Conservation (phyloP, 2,113 vertebrate species). For the Nerophis ophidion region DNA sequence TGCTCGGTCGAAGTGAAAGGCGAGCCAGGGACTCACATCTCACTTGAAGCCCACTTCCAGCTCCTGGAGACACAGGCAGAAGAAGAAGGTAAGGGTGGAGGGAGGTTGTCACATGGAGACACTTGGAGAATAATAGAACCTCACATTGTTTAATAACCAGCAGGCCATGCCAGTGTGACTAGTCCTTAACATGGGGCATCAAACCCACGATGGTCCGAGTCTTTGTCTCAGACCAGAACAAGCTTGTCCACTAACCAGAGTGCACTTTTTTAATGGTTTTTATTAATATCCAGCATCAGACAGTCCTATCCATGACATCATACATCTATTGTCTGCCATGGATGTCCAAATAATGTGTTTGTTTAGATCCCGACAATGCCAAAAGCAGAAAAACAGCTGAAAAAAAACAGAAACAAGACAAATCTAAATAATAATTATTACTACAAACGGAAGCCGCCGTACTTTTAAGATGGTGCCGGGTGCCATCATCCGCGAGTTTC, state of each 20-base stretch:
- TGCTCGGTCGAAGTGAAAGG: conserved; percentile 47
- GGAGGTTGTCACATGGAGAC: neutral
- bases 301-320: too few species aligned
- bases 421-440: too few species aligned
- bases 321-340: too few species aligned
- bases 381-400: too few species aligned
- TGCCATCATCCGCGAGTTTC: too few species aligned
- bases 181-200: conserved; percentile 52
- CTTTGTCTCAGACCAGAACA: conserved; percentile 46
- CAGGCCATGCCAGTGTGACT: conserved; percentile 35
- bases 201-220: conserved; percentile 41
- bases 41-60: conserved; percentile 48
- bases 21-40: conserved; percentile 64
- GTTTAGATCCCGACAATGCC: too few species aligned
- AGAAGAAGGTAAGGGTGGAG: neutral
- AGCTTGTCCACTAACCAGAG: conserved; percentile 45
- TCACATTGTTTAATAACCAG: conserved; percentile 44
- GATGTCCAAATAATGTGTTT: too few species aligned
- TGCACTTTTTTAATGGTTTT: conserved; percentile 12
- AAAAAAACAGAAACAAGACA: too few species aligned
- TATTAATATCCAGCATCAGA: too few species aligned
- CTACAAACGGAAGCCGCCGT: too few species aligned
- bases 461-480: too few species aligned
- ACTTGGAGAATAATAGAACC: conserved; percentile 43
- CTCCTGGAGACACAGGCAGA: conserved; percentile 47